phyloP scores from a whole-genome alignment of 2,888 invertebrate genomes.

The Melieria picta region DNA sequence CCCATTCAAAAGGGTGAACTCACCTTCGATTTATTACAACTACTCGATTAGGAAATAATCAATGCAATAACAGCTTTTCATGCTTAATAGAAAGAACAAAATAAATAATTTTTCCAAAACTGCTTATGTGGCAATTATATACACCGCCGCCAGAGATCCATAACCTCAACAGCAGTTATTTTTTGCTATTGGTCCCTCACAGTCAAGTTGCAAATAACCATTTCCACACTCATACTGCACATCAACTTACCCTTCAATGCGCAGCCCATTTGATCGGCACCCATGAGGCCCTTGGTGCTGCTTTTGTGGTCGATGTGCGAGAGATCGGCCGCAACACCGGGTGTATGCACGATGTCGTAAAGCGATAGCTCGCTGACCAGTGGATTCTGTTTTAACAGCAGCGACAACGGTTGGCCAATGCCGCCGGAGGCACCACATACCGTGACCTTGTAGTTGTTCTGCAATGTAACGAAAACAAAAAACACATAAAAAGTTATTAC shows the following conservation, averaged over 20 bases:
- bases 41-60: too few relatives aligned
- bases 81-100: too few relatives aligned
- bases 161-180: too few relatives aligned
- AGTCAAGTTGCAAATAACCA: too few relatives aligned
- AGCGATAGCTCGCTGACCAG: constrained; percentile 84
- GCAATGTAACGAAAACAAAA: constrained; percentile 44
- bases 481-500: neutral
- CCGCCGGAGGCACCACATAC: constrained; percentile 97
- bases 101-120: neutral
- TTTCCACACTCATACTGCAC: neutral
- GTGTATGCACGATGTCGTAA: constrained; percentile 95
- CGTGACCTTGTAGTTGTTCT: constrained; percentile 91
- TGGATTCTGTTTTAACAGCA: constrained; percentile 91
- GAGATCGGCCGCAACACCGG: constrained; percentile 96
- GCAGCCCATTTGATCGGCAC: constrained; percentile 79
- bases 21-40: too few relatives aligned
- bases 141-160: neutral
- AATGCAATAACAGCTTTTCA: too few relatives aligned
- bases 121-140: neutral
- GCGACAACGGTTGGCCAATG: constrained; percentile 95
- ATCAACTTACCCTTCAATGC: constrained; percentile 76
- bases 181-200: too few relatives aligned
- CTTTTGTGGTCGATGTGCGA: constrained; percentile 95
- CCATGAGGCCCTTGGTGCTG: constrained; percentile 78
- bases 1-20: too few relatives aligned